A percentile compares a stretch with the other conserved stretches of the same genome.
Conservation (phyloP, 2,797 vertebrate genomes). For the Pogonophryne albipinna region DNA sequence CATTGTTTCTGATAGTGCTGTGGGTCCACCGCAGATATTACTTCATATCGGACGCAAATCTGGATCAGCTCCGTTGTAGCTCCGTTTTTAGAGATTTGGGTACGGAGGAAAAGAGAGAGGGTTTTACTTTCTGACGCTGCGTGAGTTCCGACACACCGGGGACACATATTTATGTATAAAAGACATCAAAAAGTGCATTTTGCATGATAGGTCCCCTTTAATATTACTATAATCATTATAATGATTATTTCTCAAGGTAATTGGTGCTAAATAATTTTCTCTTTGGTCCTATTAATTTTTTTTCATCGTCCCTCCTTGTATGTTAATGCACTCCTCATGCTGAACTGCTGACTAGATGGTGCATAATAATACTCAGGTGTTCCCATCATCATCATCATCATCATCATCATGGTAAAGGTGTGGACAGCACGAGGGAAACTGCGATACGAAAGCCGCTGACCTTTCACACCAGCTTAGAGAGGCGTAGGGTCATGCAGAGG, state of each 20-base stretch:
- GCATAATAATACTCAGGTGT: constrained; percentile 5
- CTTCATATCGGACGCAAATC: too few species aligned
- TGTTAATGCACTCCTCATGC: background rate
- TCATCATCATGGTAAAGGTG: constrained; percentile 44
- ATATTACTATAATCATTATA: background rate
- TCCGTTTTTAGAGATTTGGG: too few species aligned
- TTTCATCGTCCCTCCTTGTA: constrained; percentile 8
- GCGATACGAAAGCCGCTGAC: constrained; percentile 58
- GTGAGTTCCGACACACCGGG: too few species aligned
- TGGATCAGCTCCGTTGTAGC: too few species aligned
- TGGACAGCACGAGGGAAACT: constrained; percentile 38
- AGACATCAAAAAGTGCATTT: too few species aligned
- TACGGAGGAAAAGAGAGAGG: too few species aligned
- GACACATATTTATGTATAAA: too few species aligned
- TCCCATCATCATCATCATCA: constrained; percentile 22
- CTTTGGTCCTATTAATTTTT: background rate
- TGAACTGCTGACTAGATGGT: constrained; percentile 17
- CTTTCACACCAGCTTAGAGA: constrained; percentile 59
- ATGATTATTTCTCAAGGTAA: constrained; percentile 1
- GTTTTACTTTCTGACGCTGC: too few species aligned
- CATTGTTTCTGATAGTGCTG: too few species aligned
- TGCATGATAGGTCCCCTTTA: too few species aligned
- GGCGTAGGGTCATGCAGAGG: constrained; percentile 72
- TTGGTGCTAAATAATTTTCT: constrained; percentile 1
- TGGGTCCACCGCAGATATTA: too few species aligned